These are phyloP conservation scores for Coregonus ussuriensis DNA, from an alignment of 2,797 vertebrate genomes.

Conservation along the genomic window DNA sequence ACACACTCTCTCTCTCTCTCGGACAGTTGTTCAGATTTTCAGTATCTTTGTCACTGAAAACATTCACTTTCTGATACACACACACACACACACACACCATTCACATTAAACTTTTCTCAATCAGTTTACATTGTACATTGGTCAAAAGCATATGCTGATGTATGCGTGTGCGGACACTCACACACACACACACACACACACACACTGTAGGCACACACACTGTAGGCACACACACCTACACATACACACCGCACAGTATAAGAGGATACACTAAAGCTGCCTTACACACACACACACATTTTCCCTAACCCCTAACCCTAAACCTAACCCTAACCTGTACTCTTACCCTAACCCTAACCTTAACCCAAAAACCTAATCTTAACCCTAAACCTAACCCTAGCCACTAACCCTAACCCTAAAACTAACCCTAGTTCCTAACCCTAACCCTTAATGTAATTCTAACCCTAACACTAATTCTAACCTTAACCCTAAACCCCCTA, in stretches of 20 bases:
- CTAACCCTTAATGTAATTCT: too few relatives aligned
- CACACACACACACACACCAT: not conserved
- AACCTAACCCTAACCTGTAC: too few relatives aligned
- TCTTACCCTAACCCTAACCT: too few relatives aligned
- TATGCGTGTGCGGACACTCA: not conserved
- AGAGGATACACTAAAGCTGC: slow-evolving; percentile 23
- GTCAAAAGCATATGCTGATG: slow-evolving; percentile 15
- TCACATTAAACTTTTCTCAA: not conserved
- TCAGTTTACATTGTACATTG: slow-evolving; percentile 4
- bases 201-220: slow-evolving; percentile 48
- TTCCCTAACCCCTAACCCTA: too few relatives aligned
- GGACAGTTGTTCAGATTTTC: not conserved
- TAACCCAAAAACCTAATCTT: too few relatives aligned
- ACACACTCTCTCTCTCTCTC: not conserved
- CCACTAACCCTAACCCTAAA: too few relatives aligned
- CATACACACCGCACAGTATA: not conserved
- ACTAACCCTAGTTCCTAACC: too few relatives aligned
- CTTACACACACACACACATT: slow-evolving; percentile 39
- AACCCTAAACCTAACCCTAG: too few relatives aligned
- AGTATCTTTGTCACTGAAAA: not conserved
- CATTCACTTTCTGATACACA: not conserved
- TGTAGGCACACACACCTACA: slow-evolving; percentile 10
- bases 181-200: slow-evolving; percentile 4
- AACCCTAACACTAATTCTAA: too few relatives aligned
- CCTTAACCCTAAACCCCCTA: too few relatives aligned